Percentiles rank a stretch among this genome's conserved stretches.
phyloP scores from a whole-genome alignment of 2,888 invertebrate species.

The Andrena bucephala region DNA sequence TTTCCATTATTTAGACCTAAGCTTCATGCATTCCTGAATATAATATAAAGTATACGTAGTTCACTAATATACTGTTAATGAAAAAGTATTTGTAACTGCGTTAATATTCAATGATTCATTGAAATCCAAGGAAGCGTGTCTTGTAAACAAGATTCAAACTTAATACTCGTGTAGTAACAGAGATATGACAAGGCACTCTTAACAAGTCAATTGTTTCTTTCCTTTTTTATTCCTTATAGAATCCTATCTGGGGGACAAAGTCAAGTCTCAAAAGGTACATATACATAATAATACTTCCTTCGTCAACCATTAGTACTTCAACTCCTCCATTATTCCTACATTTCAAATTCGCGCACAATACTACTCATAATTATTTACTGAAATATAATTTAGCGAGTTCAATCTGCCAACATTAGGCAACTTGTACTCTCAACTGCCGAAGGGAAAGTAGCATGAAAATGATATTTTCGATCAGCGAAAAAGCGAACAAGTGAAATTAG shows the following conservation, averaged over 20 bases:
- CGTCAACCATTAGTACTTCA: conserved; percentile 10
- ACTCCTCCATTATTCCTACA: conserved; percentile 12
- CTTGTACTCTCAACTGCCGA: too few species aligned
- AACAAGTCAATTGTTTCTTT: conserved; percentile 53
- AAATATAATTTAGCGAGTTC: neutral
- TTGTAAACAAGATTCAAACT: conserved; percentile 42
- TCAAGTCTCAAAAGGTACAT: conserved; percentile 32
- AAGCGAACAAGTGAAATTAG: neutral
- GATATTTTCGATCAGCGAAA: too few species aligned
- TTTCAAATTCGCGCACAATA: neutral
- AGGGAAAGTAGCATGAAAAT: too few species aligned
- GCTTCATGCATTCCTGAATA: conserved; percentile 62
- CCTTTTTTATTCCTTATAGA: conserved; percentile 23
- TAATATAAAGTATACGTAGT: conserved; percentile 52
- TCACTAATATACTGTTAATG: conserved; percentile 44
- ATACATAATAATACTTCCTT: conserved; percentile 27
- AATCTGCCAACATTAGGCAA: too few species aligned
- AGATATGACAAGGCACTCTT: conserved; percentile 72
- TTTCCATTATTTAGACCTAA: conserved; percentile 67
- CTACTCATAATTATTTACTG: conserved; percentile 13
- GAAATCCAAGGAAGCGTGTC: conserved; percentile 30
- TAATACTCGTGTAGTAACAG: conserved; percentile 43
- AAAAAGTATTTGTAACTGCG: conserved; percentile 31
- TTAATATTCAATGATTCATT: conserved; percentile 30
- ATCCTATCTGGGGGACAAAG: conserved; percentile 9